These are phyloP conservation scores for Latrodectus geometricus DNA, from an alignment of 1,140 invertebrate genomes.

Conservation along the genomic window DNA sequence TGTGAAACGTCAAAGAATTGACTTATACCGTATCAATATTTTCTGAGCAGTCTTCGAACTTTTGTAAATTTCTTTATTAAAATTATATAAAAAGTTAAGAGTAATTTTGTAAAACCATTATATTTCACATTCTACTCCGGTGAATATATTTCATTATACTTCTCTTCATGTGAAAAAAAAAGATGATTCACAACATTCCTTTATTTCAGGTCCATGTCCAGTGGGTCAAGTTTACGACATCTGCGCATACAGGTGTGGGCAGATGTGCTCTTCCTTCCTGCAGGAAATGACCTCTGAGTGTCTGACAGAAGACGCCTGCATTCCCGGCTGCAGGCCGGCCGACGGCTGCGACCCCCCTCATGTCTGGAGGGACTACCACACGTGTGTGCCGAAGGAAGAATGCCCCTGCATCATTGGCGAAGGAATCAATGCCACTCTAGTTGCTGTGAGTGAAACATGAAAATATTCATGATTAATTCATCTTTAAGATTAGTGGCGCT, in stretches of 20 bases:
- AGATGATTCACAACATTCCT: no score
- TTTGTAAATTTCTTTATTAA: no score
- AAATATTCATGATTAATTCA: no score
- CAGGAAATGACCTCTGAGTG: constrained; percentile 70
- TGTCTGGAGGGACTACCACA: constrained; percentile 77
- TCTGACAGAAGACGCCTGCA: constrained; percentile 67
- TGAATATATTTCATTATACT: neutral
- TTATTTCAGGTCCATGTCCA: constrained; percentile 66
- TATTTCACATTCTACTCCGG: neutral
- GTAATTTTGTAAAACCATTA: no score
- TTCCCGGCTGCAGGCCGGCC: constrained; percentile 69
- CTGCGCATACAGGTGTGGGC: constrained; percentile 76
- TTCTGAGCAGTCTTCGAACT: no score
- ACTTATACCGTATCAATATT: no score
- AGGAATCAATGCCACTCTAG: neutral
- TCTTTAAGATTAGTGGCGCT: no score
- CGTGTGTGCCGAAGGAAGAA: constrained; percentile 75
- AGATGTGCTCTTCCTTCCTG: constrained; percentile 73
- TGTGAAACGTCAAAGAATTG: no score
- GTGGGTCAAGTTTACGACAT: constrained; percentile 71
- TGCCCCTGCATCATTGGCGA: constrained; percentile 33
- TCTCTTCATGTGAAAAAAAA: no score
- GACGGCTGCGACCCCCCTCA: constrained; percentile 67
- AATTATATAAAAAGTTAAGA: no score
- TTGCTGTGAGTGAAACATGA: no score